Base-by-base conservation (phyloP, 2,888 invertebrate genomes). In the Sceliomorpha sp. region DNA sequence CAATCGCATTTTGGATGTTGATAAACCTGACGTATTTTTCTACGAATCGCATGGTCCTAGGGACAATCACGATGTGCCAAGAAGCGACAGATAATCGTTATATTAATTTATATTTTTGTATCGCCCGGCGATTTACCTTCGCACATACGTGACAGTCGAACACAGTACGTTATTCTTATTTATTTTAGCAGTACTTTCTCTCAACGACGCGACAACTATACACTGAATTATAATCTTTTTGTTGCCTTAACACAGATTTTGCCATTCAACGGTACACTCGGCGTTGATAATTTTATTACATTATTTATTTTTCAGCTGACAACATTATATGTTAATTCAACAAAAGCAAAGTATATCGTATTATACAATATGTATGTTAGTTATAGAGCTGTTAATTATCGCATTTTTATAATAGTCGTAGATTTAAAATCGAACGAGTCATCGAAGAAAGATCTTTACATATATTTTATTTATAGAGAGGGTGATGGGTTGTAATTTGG, bases 41-140 rank as follows among this genome's bases (percentile, higher is more conserved):
- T 34, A 56, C 13, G 3, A 24, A 32, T 24, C 14, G 34, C 44
- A 67, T 70, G 51, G 70, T 60, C 62, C 71, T 42, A 55, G 53
- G 60, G 70, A 76, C 76, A 76, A 77, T 75, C 72, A 71, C 63
- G 56, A 76, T 73, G 76, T 77, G 77, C 77, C 77, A 77, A 76
- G 64, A 72, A 68, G 64, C 63, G 53, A 50, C 51, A 59, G 56
- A 64, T 31, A 15, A 31, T 37, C 27, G 27, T 58, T 62, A 31
- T 70, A 58, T 58, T 59, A 59, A 59, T 66, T 59, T 66, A 66
- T 66, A 59, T 63, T 72, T 71, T 70, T 73, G 55, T 63, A 69
- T 72, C 44, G 44, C 48, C 63, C 42, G 34, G 32, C 47, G 58
- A 32, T 62, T 56, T 58, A 58, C 51, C 62, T 56, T 62, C 37